Base-by-base conservation (phyloP, 2,888 invertebrate genomes). In the Glaucopsyche alexis region DNA sequence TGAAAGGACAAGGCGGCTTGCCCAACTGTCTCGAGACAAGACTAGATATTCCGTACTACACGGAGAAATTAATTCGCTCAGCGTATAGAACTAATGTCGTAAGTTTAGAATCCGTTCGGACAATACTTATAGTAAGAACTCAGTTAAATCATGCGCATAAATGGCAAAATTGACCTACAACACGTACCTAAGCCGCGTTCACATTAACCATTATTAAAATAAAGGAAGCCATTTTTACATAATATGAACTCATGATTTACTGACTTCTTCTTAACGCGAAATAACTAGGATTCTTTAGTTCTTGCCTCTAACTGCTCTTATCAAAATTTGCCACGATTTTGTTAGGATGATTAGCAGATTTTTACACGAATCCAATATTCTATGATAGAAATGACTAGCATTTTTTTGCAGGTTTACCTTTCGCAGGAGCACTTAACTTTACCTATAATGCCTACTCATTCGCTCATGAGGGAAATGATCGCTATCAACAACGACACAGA, bases 401-500 rank as follows among this genome's bases (percentile, higher is more conserved):
- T 42, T 42, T 42, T 40, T 42, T 42, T 42, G 7, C 42, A 42
- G 42, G 42, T 42, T 42, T 42, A 42, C 42, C 42, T 7, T 76
- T 91, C 93, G 7, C 80, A 80, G 75, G 90, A 93, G 72, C 91
- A 93, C 74, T 76, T 91, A 49, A 88, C 88, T 0, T 78, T 91
- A 74, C 85, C 85, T 16, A 80, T 83, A n/a, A 87, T 93, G 85
- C 84, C 89, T 0, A 93, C 92, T 0, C 91, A 93, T 78, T 91
- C 91, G 0, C 79, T 91, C 9, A 83, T 85, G 7, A 85, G 92
- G 77, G 91, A 93, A 52, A 83, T 92, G 50, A 79, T 93, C 77
- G 84, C 87, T 6, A 86, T 93, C 74, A 88, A 84, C 75, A 93
- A 93, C 76, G 85, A 91, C 52, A 92, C 93, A 0, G 86, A 93